Percentiles rank a stretch among this genome's conserved stretches.
Evolutionary conservation across 2,797 vertebrate genomes (phyloP).

Genomic region (Argentina silus): DNA sequence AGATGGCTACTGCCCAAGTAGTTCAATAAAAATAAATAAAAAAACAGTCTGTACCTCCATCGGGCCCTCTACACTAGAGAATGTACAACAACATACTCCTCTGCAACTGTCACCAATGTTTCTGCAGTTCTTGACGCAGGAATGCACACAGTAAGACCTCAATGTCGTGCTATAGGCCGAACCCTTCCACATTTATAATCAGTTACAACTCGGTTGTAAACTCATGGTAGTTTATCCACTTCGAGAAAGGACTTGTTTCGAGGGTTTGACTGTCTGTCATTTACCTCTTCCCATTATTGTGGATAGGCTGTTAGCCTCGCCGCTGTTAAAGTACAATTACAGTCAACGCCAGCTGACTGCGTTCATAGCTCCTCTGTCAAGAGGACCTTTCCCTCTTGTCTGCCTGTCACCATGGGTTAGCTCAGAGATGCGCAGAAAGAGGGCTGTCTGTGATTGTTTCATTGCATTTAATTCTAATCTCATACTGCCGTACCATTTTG

Average conservation of each 20-base stretch:
- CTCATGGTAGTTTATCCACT: background rate
- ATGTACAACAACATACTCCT: background rate
- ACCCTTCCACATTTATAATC: background rate
- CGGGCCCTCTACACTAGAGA: background rate
- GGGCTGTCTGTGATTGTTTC: too few species aligned
- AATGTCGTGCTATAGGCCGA: background rate
- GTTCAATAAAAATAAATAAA: constrained; percentile 18
- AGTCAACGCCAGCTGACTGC: background rate
- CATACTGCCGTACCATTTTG: background rate
- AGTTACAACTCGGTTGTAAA: background rate
- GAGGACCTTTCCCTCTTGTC: constrained; percentile 1
- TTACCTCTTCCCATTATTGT: background rate
- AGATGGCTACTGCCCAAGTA: constrained; percentile 24
- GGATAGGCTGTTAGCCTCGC: background rate
- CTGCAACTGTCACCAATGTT: background rate
- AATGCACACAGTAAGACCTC: too few species aligned
- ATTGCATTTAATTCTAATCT: too few species aligned
- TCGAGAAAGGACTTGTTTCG: background rate
- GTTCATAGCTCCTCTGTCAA: constrained; percentile 1
- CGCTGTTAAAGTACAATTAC: background rate
- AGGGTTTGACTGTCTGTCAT: background rate
- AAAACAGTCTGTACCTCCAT: background rate
- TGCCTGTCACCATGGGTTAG: background rate
- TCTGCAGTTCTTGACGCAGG: background rate
- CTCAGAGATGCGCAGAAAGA: background rate